phyloP scores from a whole-genome alignment of 1,140 invertebrate species.

The Drosophila bocqueti region DNA sequence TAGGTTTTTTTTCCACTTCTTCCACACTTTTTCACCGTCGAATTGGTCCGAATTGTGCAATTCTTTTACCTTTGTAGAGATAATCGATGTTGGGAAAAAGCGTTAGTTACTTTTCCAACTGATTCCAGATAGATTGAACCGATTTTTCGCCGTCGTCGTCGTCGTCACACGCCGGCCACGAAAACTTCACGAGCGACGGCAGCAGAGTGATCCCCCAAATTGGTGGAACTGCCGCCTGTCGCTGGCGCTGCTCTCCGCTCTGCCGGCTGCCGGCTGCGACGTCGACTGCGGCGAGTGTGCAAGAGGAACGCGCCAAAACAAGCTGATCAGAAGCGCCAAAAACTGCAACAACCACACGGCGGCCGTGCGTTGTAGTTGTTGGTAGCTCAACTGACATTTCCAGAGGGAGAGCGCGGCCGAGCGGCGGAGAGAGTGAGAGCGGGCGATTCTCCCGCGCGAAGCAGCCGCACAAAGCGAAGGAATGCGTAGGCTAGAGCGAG shows the following conservation, averaged over 20 bases:
- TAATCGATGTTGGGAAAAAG: constrained; percentile 23
- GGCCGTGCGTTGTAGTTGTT: constrained; percentile 42
- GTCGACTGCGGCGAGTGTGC: constrained; percentile 53
- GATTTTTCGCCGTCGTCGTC: constrained; percentile 54
- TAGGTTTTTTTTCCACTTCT: constrained; percentile 32
- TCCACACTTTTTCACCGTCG: constrained; percentile 32
- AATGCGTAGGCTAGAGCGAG: constrained; percentile 29
- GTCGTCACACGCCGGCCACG: constrained; percentile 70
- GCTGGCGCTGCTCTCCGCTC: constrained; percentile 11
- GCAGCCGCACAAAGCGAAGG: constrained; percentile 42
- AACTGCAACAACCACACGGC: constrained; percentile 70
- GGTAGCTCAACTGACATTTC: constrained; percentile 62
- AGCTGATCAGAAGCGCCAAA: constrained; percentile 65
- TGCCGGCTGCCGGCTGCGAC: constrained; percentile 23
- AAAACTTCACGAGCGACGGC: constrained; percentile 64
- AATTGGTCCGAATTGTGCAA: constrained; percentile 37
- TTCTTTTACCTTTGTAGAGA: constrained; percentile 50
- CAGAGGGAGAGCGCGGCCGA: constrained; percentile 22
- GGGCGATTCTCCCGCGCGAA: constrained; percentile 54
- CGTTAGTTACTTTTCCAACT: constrained; percentile 27
- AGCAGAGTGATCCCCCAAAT: constrained; percentile 57
- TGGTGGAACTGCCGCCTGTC: constrained; percentile 45
- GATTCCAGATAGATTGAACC: constrained; percentile 30
- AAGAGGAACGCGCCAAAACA: constrained; percentile 69
- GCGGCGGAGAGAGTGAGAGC: constrained; percentile 17